Conservation (phyloP, 2,797 vertebrate species). For the Pagetopsis macropterus region DNA sequence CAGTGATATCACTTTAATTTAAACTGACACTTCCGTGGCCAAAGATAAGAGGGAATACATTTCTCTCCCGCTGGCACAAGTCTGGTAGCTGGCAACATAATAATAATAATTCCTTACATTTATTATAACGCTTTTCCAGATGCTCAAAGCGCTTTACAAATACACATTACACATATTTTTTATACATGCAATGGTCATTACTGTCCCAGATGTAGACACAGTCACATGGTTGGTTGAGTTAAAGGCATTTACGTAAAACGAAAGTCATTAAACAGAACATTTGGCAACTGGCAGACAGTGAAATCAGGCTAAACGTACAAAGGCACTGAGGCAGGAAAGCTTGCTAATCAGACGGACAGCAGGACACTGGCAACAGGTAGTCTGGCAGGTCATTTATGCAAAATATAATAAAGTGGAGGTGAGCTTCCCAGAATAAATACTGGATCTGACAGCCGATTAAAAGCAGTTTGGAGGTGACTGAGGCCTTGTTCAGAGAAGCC, state of each 20-base stretch:
- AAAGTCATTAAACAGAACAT: neutral
- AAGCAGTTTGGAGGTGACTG: neutral
- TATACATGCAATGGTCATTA: too few species aligned
- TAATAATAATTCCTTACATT: too few species aligned
- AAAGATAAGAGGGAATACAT: neutral
- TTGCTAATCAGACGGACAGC: slow-evolving; percentile 3
- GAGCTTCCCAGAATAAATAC: neutral
- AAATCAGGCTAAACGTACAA: neutral
- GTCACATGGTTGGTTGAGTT: neutral
- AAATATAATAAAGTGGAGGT: neutral
- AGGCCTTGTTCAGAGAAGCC: too few species aligned
- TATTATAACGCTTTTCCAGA: too few species aligned
- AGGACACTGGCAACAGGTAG: neutral
- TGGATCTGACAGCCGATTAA: neutral
- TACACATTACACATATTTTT: too few species aligned
- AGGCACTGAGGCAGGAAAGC: neutral
- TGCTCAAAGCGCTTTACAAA: too few species aligned
- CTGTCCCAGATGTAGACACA: neutral
- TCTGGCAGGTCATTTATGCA: neutral
- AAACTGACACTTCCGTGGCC: neutral
- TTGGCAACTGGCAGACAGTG: neutral
- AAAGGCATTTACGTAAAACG: slow-evolving; percentile 2
- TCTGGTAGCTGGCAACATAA: neutral
- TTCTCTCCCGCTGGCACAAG: neutral
- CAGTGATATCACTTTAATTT: neutral